Evolutionary conservation across 2,888 invertebrate species (phyloP).

Genomic region (Drosophila mercatorum): DNA sequence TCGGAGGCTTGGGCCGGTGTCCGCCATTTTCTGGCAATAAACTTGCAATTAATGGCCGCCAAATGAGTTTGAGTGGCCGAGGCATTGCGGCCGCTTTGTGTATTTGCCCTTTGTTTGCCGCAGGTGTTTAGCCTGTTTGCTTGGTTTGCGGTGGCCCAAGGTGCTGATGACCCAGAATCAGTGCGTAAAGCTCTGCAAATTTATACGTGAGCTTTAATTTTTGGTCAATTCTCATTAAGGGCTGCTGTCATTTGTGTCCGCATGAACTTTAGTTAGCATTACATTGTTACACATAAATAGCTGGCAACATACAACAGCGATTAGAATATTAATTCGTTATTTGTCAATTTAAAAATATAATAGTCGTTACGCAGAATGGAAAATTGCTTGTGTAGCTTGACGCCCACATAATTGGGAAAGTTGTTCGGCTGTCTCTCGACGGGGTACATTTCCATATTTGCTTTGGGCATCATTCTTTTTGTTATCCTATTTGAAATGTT

Average conservation of each 20-base stretch:
- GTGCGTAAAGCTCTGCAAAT: slow-evolving; percentile 18
- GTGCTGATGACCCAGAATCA: slow-evolving; percentile 33
- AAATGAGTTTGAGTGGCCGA: slow-evolving; percentile 59
- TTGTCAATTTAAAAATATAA: not conserved
- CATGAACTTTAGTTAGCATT: not conserved
- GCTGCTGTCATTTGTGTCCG: slow-evolving; percentile 6
- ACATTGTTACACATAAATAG: not conserved
- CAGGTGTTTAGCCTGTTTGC: slow-evolving; percentile 43
- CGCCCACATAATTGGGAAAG: slow-evolving; percentile 21
- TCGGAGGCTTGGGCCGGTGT: slow-evolving; percentile 7
- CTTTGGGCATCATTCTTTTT: slow-evolving; percentile 21
- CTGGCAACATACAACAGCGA: not conserved
- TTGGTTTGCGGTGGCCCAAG: slow-evolving; percentile 20
- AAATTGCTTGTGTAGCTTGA: slow-evolving; percentile 6
- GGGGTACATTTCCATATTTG: slow-evolving; percentile 11
- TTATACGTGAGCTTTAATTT: slow-evolving; percentile 15
- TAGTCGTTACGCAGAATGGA: not conserved
- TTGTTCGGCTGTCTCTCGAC: slow-evolving; percentile 8
- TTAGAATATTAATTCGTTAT: not conserved
- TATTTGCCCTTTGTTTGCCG: slow-evolving; percentile 36
- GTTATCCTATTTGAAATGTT: slow-evolving; percentile 20
- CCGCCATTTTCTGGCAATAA: slow-evolving; percentile 69
- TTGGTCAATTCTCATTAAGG: slow-evolving; percentile 14
- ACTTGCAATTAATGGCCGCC: slow-evolving; percentile 67
- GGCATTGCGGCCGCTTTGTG: slow-evolving; percentile 41